Evolutionary conservation across 2,113 vertebrate species (phyloP).

Genomic region (Probosciger aterrimus): DNA sequence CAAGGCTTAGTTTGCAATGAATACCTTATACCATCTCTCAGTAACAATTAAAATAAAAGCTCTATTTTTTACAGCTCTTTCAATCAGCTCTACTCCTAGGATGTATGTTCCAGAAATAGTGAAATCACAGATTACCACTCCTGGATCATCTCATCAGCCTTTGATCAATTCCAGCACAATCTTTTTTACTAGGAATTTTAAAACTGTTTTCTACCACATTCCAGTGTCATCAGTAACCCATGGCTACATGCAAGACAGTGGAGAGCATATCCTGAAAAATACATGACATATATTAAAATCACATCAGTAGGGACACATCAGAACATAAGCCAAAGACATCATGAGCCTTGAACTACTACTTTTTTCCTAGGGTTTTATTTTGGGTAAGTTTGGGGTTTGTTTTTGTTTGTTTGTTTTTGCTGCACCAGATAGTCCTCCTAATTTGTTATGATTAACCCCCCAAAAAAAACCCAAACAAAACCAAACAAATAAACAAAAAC

Average conservation of each 20-base stretch:
- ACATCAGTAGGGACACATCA: background rate
- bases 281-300: background rate
- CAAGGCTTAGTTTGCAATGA: background rate
- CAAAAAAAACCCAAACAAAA: background rate
- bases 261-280: background rate
- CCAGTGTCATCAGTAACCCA: background rate
- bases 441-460: background rate
- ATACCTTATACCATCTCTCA: background rate
- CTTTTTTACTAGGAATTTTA: background rate
- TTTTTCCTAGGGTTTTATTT: background rate
- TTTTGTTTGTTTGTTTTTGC: background rate
- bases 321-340: background rate
- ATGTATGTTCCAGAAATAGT: background rate
- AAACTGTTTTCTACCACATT: background rate
- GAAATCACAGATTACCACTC: background rate
- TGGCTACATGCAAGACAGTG: rapidly evolving
- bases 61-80: background rate
- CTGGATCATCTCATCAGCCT: background rate
- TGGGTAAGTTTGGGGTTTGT: background rate
- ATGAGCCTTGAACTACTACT: background rate
- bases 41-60: background rate
- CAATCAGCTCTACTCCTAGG: background rate
- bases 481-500: background rate
- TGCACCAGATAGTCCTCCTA: background rate
- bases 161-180: background rate